These are phyloP conservation scores for Holothuria leucospilota DNA, from an alignment of 53 echinoderm and acorn worm species.

Conservation along the genomic window DNA sequence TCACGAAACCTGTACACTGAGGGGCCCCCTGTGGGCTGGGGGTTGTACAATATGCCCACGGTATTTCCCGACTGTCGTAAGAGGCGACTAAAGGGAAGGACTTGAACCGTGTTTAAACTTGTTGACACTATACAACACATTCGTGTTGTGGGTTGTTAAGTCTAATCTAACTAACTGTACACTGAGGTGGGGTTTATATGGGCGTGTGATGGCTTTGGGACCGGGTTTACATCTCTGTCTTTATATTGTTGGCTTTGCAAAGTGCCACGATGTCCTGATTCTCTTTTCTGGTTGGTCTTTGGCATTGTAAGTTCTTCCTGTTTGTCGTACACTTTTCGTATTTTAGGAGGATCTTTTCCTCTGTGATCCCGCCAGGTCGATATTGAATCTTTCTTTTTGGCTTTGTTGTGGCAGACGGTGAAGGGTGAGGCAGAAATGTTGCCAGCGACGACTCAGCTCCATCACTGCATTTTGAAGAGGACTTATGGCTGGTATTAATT, in stretches of 20 bases:
- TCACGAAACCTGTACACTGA: too few species aligned
- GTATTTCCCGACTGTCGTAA: too few species aligned
- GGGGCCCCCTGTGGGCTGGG: too few species aligned
- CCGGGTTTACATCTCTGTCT: background rate
- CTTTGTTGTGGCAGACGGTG: background rate
- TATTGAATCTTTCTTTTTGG: background rate
- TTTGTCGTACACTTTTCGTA: background rate
- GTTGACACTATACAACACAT: too few species aligned
- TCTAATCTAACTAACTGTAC: too few species aligned
- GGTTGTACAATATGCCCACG: too few species aligned
- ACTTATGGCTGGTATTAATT: background rate
- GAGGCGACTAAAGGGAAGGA: too few species aligned
- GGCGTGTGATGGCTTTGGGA: background rate
- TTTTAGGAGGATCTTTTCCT: background rate
- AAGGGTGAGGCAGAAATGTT: background rate
- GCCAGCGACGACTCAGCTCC: background rate
- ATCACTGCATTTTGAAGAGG: background rate
- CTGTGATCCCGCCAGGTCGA: background rate
- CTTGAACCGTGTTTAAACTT: too few species aligned
- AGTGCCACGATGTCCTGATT: background rate
- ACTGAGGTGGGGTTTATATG: background rate
- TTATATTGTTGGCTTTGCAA: background rate
- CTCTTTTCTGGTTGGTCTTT: background rate
- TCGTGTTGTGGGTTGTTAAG: too few species aligned
- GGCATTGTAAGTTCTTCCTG: background rate